These are phyloP conservation scores for Ophonus ardosiacus DNA, from an alignment of 2,888 invertebrate genomes.

Conservation along the genomic window DNA sequence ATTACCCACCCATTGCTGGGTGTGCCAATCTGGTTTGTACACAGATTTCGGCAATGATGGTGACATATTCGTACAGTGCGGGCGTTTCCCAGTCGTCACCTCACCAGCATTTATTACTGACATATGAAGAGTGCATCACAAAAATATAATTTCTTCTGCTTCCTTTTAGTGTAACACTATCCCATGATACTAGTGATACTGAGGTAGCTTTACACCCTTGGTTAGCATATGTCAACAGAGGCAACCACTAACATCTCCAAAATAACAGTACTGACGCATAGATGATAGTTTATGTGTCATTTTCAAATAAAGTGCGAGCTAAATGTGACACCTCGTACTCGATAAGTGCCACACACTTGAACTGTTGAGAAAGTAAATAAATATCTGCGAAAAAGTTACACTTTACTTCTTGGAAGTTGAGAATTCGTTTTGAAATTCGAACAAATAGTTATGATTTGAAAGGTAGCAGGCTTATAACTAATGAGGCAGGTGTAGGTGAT, in stretches of 20 bases:
- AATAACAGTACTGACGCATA: not conserved
- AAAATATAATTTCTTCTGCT: not conserved
- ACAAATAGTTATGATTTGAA: not conserved
- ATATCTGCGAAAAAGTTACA: not conserved
- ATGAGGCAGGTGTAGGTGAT: not conserved
- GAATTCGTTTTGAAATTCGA: too few species aligned
- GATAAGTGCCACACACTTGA: not conserved
- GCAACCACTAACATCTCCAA: not conserved
- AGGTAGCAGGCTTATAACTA: not conserved
- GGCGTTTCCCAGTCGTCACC: too few species aligned
- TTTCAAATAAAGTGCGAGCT: not conserved
- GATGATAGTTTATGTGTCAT: not conserved
- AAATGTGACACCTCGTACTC: not conserved
- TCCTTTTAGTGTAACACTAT: not conserved
- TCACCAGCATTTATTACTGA: too few species aligned
- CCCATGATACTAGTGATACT: not conserved
- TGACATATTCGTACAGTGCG: too few species aligned
- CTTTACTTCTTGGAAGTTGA: not conserved
- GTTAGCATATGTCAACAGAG: conserved; percentile 6
- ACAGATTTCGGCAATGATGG: too few species aligned
- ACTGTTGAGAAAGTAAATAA: not conserved
- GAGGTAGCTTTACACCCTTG: conserved; percentile 1
- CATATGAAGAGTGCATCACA: too few species aligned
- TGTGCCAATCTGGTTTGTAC: too few species aligned
- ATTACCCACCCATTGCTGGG: too few species aligned